Base-by-base conservation (phyloP, 2,113 vertebrate genomes). In the Bubalus kerabau region DNA sequence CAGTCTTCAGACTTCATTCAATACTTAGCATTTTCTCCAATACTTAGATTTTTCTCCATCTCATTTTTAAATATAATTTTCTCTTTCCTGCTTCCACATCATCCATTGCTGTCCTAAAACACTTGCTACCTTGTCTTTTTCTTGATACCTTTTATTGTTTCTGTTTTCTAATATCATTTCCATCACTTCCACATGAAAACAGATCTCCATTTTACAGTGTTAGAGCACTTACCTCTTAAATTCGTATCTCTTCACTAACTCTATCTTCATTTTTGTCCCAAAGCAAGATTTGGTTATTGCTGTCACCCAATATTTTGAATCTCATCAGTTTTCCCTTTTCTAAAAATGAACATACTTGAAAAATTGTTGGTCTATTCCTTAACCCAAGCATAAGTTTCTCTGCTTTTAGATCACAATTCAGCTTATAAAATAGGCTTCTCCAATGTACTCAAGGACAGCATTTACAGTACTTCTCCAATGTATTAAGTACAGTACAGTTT, bases 281-380 rank as follows among this genome's bases (percentile, higher is more conserved):
- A 95, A 26, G 16, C 3, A 94, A 76, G 14, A 60, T 28, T 6
- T 81, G 46, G 8, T 32, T 81, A 81, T 81, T 19, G 6, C 21
- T 92, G 16, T 93, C n/a, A 43, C 23, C 28, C 28, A 74, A 62
- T 91, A 8, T 19, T 59, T 78, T 92, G 7, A 76, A 76, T 82
- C 57, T 90, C 24, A 48, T 50, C 64, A 78, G 6, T 7, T 76
- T 93, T 91, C 28, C 12, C 1, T 87, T 91, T 67, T 57, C 78
- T 93, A 88, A 93, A 93, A 89, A 93, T 26, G 36, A 97, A 83
- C 11, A 30, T 6, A 6, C 21, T 95, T 95, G 57, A 60, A 92
- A 64, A 40, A 91, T 28, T 46, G 5, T 59, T 50, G 5, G 1
- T 91, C 46, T 64, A 52, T 54, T 43, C 12, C 43, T 91, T 91